Conservation (phyloP, 2,797 vertebrate genomes). For the Netta rufina region DNA sequence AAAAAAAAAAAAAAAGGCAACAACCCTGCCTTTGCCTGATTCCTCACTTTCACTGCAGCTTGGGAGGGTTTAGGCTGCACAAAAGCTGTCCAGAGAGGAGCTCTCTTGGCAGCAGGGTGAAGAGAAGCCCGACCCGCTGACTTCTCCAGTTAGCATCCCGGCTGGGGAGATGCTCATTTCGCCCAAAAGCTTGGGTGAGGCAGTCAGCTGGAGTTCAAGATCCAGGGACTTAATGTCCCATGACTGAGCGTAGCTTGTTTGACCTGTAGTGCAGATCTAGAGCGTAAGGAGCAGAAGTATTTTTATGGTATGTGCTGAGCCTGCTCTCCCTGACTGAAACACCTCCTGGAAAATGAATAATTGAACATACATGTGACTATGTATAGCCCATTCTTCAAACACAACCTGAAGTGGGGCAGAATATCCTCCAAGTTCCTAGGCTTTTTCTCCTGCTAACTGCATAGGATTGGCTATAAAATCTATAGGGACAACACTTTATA, state of each 20-base stretch:
- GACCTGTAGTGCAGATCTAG: slow-evolving; percentile 38
- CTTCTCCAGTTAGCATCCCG: slow-evolving; percentile 14
- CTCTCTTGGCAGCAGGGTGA: slow-evolving; percentile 39
- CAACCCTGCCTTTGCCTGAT: neutral
- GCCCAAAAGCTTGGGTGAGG: slow-evolving; percentile 52
- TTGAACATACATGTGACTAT: slow-evolving; percentile 45
- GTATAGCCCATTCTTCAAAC: slow-evolving; percentile 48
- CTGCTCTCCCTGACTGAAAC: slow-evolving; percentile 53
- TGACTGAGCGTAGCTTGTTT: slow-evolving; percentile 53
- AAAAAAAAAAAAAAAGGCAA: neutral
- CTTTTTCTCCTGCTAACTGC: neutral
- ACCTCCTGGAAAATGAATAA: slow-evolving; percentile 66
- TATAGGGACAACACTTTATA: neutral
- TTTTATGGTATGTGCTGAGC: slow-evolving; percentile 65
- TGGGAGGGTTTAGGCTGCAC: slow-evolving; percentile 23
- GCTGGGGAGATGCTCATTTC: slow-evolving; percentile 33
- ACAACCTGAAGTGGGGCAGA: neutral
- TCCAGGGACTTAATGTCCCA: slow-evolving; percentile 60
- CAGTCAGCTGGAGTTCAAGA: slow-evolving; percentile 65
- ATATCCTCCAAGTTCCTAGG: neutral
- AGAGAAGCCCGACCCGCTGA: slow-evolving; percentile 17
- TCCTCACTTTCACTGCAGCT: neutral
- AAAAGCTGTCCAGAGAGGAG: slow-evolving; percentile 25
- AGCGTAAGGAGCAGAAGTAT: slow-evolving; percentile 42
- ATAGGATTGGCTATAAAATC: neutral